Evolutionary conservation across 2,888 invertebrate species (phyloP), one percentile per base, ranked within the genome.

Genomic region (Eumerus sabulonum): DNA sequence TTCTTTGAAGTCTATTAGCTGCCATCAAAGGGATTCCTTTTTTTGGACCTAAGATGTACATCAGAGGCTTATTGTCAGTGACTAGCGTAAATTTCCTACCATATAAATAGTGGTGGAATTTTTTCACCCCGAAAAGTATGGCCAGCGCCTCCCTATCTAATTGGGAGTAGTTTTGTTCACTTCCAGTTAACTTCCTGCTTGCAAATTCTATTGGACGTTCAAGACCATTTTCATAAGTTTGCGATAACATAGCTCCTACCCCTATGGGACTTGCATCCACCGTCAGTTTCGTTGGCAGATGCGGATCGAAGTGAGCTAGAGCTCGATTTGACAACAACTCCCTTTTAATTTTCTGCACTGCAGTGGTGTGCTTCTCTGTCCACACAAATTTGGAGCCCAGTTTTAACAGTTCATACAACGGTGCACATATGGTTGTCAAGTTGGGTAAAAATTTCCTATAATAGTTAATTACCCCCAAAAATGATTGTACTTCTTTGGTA

Each of bases 101-200:
- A 14, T 50, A 18, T 74, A 67, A 11, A 18, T 67, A 67, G 7
- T 67, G 48, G 3, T 86, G 84, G 76, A 89, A 90, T 71, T 84
- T 84, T 48, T 83, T 83, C 2, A 88, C 84, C 3, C 85, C 86
- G 64, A 83, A 89, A 16, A 86, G 63, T 12, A 88, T 82, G 7
- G 84, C 84, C 4, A 86, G 76, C 0, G 86, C 87, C 82, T 85
- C 84, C n/a, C 82, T 74, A 47, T 84, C 84, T 17, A 84, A 76
- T 45, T 84, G 83, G 2, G 82, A 87, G 81, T 85, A 85, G 17
- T 81, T 82, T 48, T 19, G 36, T 36, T 88, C 83, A 2, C 84
- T 84, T 36, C 42, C 83, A 67, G 63, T 83, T 70, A 84, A 84
- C 48, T 79, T 86, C 83, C 76, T 70, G 11, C 85, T 86, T 0